phyloP scores from a whole-genome alignment of 2,113 vertebrate species.

The Bujurquina vittata region DNA sequence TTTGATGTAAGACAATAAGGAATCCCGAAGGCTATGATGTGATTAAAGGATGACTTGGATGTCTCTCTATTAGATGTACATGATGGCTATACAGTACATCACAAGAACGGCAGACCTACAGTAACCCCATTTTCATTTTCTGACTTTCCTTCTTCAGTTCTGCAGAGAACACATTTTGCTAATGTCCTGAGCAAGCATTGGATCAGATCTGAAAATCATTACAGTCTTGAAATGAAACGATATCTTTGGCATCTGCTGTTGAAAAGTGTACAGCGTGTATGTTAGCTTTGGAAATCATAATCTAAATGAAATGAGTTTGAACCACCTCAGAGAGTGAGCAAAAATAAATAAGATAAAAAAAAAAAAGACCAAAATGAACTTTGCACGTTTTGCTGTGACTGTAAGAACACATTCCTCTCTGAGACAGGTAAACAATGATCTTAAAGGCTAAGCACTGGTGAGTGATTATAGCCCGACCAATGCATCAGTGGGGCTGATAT shows the following conservation, averaged over 20 bases:
- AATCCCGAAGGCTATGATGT: not conserved
- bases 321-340: not conserved
- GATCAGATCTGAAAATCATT: constrained; percentile 14
- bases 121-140: constrained; percentile 15
- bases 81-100: not conserved
- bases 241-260: constrained; percentile 19
- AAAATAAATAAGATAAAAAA: not conserved
- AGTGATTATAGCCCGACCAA: not conserved
- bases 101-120: constrained; percentile 10
- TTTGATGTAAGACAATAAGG: not conserved
- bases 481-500: too few species aligned
- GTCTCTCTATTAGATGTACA: constrained; percentile 12
- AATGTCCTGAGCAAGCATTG: constrained; percentile 8
- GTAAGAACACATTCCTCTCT: not conserved
- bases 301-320: constrained; percentile 1
- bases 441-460: not conserved
- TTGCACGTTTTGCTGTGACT: not conserved
- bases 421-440: not conserved
- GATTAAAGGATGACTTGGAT: constrained; percentile 32
- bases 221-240: constrained; percentile 29
- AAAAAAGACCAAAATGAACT: not conserved
- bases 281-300: constrained; percentile 4
- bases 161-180: constrained; percentile 9
- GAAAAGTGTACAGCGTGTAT: not conserved
- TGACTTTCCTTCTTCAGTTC: not conserved